Evolutionary conservation across 2,888 invertebrate genomes (phyloP).

Genomic region (Drosophila percnosoma): DNA sequence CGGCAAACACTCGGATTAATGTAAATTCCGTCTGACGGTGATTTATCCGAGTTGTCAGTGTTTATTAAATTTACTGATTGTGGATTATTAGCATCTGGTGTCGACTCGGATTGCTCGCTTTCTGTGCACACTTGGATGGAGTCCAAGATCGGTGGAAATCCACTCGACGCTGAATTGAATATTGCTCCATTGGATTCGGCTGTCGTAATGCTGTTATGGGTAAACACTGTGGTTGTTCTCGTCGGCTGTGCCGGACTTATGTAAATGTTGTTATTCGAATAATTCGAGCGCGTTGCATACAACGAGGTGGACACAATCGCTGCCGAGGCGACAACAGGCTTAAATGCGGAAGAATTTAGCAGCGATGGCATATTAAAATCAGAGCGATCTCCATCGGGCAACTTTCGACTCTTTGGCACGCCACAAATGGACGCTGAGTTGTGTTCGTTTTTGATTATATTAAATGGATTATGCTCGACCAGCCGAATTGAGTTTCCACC

Average conservation of each 20-base stretch:
- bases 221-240: conserved; percentile 61
- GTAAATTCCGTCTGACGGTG: conserved; percentile 14
- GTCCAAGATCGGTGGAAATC: conserved; percentile 41
- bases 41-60: conserved; percentile 2
- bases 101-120: conserved; percentile 16
- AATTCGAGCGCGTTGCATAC: conserved; percentile 58
- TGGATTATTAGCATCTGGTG: conserved; percentile 5
- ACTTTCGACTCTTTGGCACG: conserved; percentile 42
- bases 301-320: conserved; percentile 67
- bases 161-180: conserved; percentile 24
- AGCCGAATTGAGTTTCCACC: conserved; percentile 23
- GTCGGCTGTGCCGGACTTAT: conserved; percentile 41
- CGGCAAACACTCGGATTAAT: conserved; percentile 1
- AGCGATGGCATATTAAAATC: conserved; percentile 70
- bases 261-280: conserved; percentile 47
- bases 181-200: conserved; percentile 35
- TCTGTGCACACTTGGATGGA: conserved; percentile 29
- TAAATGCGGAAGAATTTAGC: conserved; percentile 75
- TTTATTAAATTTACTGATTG: not conserved
- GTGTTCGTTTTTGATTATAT: conserved; percentile 50
- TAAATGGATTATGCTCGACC: conserved; percentile 31
- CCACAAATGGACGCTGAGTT: conserved; percentile 27
- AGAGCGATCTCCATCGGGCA: conserved; percentile 24
- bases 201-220: conserved; percentile 53
- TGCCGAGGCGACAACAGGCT: conserved; percentile 73